Conservation (phyloP, 1,140 invertebrate species). For the Chlorops oryzae region DNA sequence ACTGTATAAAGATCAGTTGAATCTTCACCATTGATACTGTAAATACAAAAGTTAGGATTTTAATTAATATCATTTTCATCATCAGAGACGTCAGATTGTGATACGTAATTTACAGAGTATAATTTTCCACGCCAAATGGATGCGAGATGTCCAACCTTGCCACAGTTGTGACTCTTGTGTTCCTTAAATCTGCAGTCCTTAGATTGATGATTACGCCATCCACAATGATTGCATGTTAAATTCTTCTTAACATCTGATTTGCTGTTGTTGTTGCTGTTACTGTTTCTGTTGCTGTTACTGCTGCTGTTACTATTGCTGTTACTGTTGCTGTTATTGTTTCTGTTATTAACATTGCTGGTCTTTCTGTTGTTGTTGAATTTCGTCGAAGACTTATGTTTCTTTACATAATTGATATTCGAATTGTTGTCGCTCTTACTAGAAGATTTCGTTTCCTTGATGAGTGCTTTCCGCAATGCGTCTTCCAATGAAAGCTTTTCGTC, state of each 20-base stretch:
- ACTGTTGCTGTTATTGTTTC: not conserved
- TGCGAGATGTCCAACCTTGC: slow-evolving; percentile 8
- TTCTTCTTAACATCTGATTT: no score
- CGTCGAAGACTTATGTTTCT: no score
- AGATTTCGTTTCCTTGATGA: slow-evolving; percentile 12
- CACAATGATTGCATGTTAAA: not conserved
- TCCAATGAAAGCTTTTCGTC: slow-evolving; percentile 8
- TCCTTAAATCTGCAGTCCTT: not conserved
- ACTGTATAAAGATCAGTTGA: slow-evolving; percentile 5
- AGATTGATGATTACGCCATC: not conserved
- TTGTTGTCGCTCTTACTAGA: not conserved
- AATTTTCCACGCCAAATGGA: slow-evolving; percentile 2
- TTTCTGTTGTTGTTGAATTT: not conserved
- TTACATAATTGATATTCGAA: no score
- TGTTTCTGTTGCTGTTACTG: slow-evolving; percentile 4
- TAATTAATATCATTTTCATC: slow-evolving; percentile 5
- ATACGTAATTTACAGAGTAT: slow-evolving; percentile 9
- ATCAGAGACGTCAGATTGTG: slow-evolving; percentile 1
- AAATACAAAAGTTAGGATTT: slow-evolving; percentile 7
- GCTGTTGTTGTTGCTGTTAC: not conserved
- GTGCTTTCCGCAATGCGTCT: slow-evolving; percentile 7
- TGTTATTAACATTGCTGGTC: not conserved
- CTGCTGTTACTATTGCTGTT: no score
- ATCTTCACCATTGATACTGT: slow-evolving; percentile 1
- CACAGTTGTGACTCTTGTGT: slow-evolving; percentile 7